phyloP scores from a whole-genome alignment of 1,140 invertebrate species.

The Diorhabda carinulata region DNA sequence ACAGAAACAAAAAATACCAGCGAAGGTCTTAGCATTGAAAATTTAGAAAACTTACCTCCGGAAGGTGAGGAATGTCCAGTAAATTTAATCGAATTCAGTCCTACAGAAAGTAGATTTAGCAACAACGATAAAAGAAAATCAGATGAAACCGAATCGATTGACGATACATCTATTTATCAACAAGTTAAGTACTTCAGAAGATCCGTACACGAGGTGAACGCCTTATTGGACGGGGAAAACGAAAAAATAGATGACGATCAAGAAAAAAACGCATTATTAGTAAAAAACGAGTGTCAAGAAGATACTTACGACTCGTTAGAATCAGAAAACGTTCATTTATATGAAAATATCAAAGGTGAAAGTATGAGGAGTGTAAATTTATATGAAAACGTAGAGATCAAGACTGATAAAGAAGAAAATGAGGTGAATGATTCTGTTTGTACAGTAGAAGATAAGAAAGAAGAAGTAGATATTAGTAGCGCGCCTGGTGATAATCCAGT shows the following conservation, averaged over 20 bases:
- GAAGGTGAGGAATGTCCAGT: slow-evolving; percentile 14
- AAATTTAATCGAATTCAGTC: slow-evolving; percentile 43
- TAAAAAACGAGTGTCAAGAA: slow-evolving; percentile 14
- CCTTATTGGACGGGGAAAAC: slow-evolving; percentile 51
- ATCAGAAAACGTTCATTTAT: slow-evolving; percentile 31
- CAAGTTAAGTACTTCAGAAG: slow-evolving; percentile 70
- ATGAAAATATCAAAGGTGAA: slow-evolving; percentile 39
- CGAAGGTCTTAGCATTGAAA: slow-evolving; percentile 24
- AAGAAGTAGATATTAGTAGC: slow-evolving; percentile 12
- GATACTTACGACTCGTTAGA: slow-evolving; percentile 40
- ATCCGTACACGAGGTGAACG: slow-evolving; percentile 71
- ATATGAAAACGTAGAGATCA: slow-evolving; percentile 20
- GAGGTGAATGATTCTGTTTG: slow-evolving; percentile 9
- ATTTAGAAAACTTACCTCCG: slow-evolving; percentile 19
- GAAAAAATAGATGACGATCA: slow-evolving; percentile 9
- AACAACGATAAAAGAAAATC: slow-evolving; percentile 45
- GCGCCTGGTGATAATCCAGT: slow-evolving; percentile 17
- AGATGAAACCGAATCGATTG: slow-evolving; percentile 39
- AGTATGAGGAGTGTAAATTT: slow-evolving; percentile 22
- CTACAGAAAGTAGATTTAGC: slow-evolving; percentile 21
- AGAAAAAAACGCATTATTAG: neutral
- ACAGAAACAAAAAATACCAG: slow-evolving; percentile 23
- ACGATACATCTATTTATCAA: slow-evolving; percentile 60
- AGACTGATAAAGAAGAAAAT: slow-evolving; percentile 16
- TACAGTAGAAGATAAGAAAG: slow-evolving; percentile 25